Base-by-base conservation (phyloP, 2,888 invertebrate genomes). In the Tupiocoris notatus region DNA sequence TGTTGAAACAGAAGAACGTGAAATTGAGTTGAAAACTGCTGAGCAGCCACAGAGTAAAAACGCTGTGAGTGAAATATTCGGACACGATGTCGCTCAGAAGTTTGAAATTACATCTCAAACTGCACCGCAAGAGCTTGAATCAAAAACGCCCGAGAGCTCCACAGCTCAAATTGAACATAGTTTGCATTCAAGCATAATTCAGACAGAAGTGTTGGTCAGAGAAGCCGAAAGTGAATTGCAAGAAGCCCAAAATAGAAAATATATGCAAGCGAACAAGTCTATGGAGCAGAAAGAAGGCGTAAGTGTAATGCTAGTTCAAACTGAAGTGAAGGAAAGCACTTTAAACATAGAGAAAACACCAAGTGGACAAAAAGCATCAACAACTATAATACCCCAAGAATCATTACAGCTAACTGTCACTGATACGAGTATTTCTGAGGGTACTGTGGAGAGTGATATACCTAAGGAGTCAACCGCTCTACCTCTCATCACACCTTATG, bases 251-350 rank as follows among this genome's bases (percentile, higher is more conserved):
- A 17, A 81, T 82, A 78, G 82, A 81, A 64, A 82, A 39, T 22
- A 63, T 25, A 62, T 23, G 12, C 3, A 6, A 21, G 86, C 86
- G 12, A 84, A 86, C 70, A 81, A 87, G 23, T 85, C 81, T 23
- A 88, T 87, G 83, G 86, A 84, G 82, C 87, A 85, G 86, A 87
- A 84, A 81, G 83, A 83, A 78, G 83, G 84, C 73, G 78, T 84
- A 17, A 82, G 81, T 7, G 81, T 84, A 7, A 82, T 81, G 21
- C 83, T 85, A 81, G 82, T 85, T 1, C 77, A 83, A 20, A 75
- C 81, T 9, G 83, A 84, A 70, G 84, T 84, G 65, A 84, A 83
- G 71, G 82, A 83, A 56, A 80, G 79, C 64, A 79, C 81, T 1
- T 81, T 78, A 61, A 80, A 79, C 62, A 21, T 62, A 16, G 16